A percentile compares a stretch with the other conserved stretches of the same genome.
Conservation (phyloP, 2,797 vertebrate genomes). For the Ataeniobius toweri region DNA sequence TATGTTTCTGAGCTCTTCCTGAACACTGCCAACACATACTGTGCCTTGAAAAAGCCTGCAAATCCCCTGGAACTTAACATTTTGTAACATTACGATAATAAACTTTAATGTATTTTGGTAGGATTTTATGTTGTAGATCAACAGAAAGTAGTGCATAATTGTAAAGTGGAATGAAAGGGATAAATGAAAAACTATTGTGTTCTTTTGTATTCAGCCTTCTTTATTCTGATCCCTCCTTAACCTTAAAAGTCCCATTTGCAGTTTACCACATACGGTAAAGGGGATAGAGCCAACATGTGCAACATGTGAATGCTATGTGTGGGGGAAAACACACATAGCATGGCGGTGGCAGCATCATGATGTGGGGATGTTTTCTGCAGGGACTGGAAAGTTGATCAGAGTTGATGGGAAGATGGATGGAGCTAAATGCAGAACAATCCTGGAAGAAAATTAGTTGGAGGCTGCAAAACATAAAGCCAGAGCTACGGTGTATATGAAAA, state of each 20-base stretch:
- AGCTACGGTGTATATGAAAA: too few relatives aligned
- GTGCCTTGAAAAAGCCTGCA: background rate
- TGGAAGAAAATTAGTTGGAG: background rate
- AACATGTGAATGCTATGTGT: too few relatives aligned
- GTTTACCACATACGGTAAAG: too few relatives aligned
- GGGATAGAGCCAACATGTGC: too few relatives aligned
- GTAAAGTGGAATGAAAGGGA: background rate
- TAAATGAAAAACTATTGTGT: background rate
- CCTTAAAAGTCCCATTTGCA: too few relatives aligned
- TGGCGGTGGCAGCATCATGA: too few relatives aligned
- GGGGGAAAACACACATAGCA: too few relatives aligned
- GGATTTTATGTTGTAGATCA: background rate
- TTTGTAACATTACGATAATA: background rate
- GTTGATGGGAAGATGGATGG: background rate
- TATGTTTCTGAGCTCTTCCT: background rate
- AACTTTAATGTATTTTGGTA: background rate
- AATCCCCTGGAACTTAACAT: background rate
- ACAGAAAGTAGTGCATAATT: background rate
- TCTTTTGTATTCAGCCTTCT: too few relatives aligned
- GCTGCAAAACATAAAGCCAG: background rate
- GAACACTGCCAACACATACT: background rate
- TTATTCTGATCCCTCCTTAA: too few relatives aligned
- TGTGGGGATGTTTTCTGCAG: too few relatives aligned
- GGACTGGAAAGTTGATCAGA: too few relatives aligned
- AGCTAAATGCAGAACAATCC: background rate